Base-by-base conservation (phyloP, 2,888 invertebrate species). In the Acleris laterana region DNA sequence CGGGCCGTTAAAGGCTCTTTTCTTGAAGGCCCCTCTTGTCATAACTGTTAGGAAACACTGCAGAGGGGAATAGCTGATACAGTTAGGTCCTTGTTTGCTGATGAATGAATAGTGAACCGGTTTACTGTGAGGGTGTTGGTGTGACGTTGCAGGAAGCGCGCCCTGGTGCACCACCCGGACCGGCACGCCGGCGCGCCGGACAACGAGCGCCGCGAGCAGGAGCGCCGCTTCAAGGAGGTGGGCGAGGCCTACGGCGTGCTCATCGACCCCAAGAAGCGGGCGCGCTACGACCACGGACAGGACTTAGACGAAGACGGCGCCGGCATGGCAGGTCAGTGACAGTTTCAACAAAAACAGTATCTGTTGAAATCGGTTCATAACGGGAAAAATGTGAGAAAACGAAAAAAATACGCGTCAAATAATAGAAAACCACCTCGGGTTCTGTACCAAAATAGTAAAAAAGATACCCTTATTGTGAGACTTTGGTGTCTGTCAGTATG, bases 171-270 rank as follows among this genome's bases (percentile, higher is more conserved):
- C 88, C 99, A 99, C 94, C 99, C 99, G 68, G 98, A 99, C 93
- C 95, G 98, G 49, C 99, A 99, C 90, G 96, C 98, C 3, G 96
- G 95, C 84, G 98, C 98, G 48, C 94, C 97, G 1, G 96, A 97
- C 58, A 94, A 91, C 5, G 97, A 97, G 85, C 96, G 97, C 73
- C 97, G 97, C 77, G 97, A 97, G 71, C 98, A 99, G 85, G 99
- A 99, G 88, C 95, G 96, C 77, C 97, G 97, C 80, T 99, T 99
- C 88, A 99, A 99, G 88, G 98, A 99, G 88, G 94, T 99, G 20
- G 98, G 98, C n/a, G 98, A 99, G 89, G 99, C 99, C 0, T 99
- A 99, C 85, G 96, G 96, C 51, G 95, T 99, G 68, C 94, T 99
- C 70, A 98, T 98, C 22, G 98, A 99, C 92, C 95, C 96, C 9